Evolutionary conservation across 2,888 invertebrate species (phyloP).

Genomic region (Agonum fuliginosum): DNA sequence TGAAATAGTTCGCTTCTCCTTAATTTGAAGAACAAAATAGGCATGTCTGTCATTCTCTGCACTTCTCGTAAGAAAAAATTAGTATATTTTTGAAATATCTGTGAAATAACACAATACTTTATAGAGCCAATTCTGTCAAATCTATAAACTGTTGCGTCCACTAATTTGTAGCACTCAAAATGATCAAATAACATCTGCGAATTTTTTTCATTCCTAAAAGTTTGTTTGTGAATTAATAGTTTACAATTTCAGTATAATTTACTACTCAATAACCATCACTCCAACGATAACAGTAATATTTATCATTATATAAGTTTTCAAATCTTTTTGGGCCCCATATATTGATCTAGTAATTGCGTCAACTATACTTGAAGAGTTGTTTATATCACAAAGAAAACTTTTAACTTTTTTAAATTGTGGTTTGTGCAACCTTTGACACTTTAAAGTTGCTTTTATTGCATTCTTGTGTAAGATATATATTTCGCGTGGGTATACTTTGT

Average conservation of each 20-base stretch:
- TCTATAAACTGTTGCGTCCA: slow-evolving; percentile 66
- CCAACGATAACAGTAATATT: slow-evolving; percentile 44
- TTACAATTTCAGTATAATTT: no score
- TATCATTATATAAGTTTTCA: slow-evolving; percentile 43
- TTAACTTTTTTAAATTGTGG: not conserved
- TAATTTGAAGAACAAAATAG: slow-evolving; percentile 76
- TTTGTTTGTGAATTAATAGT: not conserved
- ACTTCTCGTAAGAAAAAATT: slow-evolving; percentile 79
- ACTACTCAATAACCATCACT: slow-evolving; percentile 18
- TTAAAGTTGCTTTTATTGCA: slow-evolving; percentile 64
- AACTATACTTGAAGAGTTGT: not conserved
- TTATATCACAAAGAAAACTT: slow-evolving; percentile 13
- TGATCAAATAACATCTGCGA: slow-evolving; percentile 69
- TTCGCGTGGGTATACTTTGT: slow-evolving; percentile 71
- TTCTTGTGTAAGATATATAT: slow-evolving; percentile 72
- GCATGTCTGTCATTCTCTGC: slow-evolving; percentile 75
- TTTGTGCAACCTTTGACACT: slow-evolving; percentile 8
- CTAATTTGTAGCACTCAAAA: slow-evolving; percentile 69
- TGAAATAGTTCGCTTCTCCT: not conserved
- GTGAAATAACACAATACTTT: slow-evolving; percentile 75
- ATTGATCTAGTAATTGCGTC: slow-evolving; percentile 22
- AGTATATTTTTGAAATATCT: slow-evolving; percentile 76
- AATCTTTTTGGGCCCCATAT: not conserved
- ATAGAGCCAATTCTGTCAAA: slow-evolving; percentile 71
- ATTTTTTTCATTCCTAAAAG: slow-evolving; percentile 67